phyloP scores from a whole-genome alignment of 2,888 invertebrate species.

The Andrena hattorfiana region DNA sequence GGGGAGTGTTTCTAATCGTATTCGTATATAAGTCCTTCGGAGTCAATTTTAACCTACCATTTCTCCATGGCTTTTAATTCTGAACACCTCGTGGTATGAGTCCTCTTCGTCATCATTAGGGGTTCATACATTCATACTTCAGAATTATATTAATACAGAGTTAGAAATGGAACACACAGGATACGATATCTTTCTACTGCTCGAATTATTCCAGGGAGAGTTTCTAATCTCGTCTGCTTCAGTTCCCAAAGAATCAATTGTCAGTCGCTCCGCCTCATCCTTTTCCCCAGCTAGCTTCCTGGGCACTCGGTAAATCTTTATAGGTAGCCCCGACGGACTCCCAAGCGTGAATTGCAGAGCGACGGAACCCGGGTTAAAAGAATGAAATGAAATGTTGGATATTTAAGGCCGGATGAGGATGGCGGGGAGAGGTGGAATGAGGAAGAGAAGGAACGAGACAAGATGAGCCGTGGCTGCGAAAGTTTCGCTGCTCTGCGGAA shows the following conservation, averaged over 20 bases:
- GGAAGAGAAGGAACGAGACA: conserved; percentile 40
- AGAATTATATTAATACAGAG: background rate
- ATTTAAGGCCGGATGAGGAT: conserved; percentile 49
- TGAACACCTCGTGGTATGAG: background rate
- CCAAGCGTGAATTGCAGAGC: conserved; percentile 34
- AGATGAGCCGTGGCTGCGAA: conserved; percentile 57
- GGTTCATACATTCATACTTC: no score
- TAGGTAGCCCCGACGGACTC: conserved; percentile 27
- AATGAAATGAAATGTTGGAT: conserved; percentile 56
- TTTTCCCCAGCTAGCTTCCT: background rate
- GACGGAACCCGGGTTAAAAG: conserved; percentile 34
- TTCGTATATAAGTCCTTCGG: background rate
- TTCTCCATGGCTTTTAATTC: background rate
- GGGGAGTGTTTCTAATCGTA: background rate
- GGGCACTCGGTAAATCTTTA: conserved; percentile 8
- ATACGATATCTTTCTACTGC: background rate
- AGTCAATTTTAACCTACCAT: background rate
- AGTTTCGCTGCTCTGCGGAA: conserved; percentile 66
- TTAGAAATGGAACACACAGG: background rate
- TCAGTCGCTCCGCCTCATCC: background rate
- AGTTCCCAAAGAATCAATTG: background rate
- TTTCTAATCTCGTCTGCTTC: conserved; percentile 1
- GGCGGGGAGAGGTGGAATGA: background rate
- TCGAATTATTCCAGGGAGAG: background rate
- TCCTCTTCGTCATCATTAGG: no score